These are phyloP conservation scores for Eremophila alpestris DNA, from an alignment of 2,797 vertebrate species.

Conservation along the genomic window DNA sequence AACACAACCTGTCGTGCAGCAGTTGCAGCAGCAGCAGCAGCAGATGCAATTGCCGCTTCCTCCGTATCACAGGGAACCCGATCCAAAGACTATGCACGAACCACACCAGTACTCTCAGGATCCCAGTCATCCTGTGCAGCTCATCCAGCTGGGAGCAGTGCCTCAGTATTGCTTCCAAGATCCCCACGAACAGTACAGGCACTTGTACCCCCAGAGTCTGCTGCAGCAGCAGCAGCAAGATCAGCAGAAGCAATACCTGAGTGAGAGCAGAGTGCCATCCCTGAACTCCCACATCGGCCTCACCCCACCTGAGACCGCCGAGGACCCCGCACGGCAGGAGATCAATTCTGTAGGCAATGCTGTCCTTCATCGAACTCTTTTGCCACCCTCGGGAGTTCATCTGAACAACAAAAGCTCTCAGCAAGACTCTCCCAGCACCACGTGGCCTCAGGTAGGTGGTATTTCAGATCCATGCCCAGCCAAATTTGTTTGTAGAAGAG, in stretches of 20 bases:
- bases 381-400: constrained; percentile 67
- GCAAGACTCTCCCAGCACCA: constrained; percentile 72
- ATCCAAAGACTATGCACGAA: constrained; percentile 72
- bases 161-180: constrained; percentile 82
- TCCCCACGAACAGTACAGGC: constrained; percentile 74
- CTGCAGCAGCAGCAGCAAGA: constrained; percentile 70
- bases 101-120: constrained; percentile 76
- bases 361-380: constrained; percentile 69
- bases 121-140: constrained; percentile 76
- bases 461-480: background rate
- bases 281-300: constrained; percentile 72
- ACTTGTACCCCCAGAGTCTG: constrained; percentile 77
- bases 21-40: constrained; percentile 74
- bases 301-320: constrained; percentile 62
- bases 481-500: background rate
- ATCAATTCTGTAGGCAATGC: constrained; percentile 55
- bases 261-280: constrained; percentile 62
- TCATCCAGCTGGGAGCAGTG: constrained; percentile 79
- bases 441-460: constrained; percentile 80
- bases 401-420: constrained; percentile 74
- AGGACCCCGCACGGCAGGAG: constrained; percentile 54
- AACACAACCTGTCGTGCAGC: constrained; percentile 75
- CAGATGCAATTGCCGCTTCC: constrained; percentile 75
- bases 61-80: constrained; percentile 75
- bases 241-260: constrained; percentile 74